Base-by-base conservation (phyloP, 2,797 vertebrate genomes). In the Peromyscus nudipes region DNA sequence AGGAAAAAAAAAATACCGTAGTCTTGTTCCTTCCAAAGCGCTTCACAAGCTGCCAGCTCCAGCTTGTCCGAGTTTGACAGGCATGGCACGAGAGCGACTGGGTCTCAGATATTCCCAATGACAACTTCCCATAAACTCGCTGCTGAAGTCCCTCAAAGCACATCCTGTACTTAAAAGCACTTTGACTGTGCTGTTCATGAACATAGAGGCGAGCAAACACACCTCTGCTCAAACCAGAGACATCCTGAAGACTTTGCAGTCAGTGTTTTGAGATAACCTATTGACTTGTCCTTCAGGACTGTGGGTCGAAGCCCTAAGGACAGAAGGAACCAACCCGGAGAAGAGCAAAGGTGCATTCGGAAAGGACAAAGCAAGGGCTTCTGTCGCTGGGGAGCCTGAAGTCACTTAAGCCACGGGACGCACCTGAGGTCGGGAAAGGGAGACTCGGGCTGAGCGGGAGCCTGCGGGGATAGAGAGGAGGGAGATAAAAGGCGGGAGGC, bases 401-500 rank as follows among this genome's bases (percentile, higher is more conserved):
- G 90, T 34, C 82, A 14, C 90, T 7, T 0, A 55, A 73, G 60
- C 34, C 4, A 11, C 0, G 5, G 23, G 83, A 65, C 21, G 1
- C n/a, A 6, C 64, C n/a, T 57, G 31, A 31, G 16, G 43, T 19
- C 0, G 19, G 4, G n/a, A 25, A 23, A 3, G 5, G 37, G 52
- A 40, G 16, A 31, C 40, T 46, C 60, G 4, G 27, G 40, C 17
- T 34, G 83, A n/a, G 64, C 64, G 0, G 12, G 62, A 67, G 43
- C 64, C 34, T 5, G 17, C 40, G 0, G 21, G 83, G 64, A 31
- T n/a, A 2, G 31, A 67, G 16, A 23, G 64, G 19, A 85, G 7
- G 87, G 55, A 25, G 69, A 55, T 7, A 17, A 17, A 21, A 19
- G 0, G 79, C n/a, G 62, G 83, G 97, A 60, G 97, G 97, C 96